phyloP scores from a whole-genome alignment of 2,888 invertebrate genomes.

The Melanostoma mellinum region DNA sequence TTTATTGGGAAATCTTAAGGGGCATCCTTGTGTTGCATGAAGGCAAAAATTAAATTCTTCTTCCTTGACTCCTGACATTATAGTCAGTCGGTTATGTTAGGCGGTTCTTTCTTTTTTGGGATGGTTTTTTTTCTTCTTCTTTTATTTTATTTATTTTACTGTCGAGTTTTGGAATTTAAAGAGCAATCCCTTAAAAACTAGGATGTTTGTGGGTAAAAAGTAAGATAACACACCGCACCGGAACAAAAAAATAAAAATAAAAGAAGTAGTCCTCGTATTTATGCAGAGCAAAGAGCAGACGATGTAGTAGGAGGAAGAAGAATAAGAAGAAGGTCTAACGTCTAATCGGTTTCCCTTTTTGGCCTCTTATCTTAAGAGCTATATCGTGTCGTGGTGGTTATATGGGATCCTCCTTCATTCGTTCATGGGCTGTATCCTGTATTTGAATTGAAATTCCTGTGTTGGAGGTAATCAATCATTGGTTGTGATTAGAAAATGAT shows the following conservation, averaged over 20 bases:
- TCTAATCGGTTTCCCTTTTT: conserved; percentile 43
- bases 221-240: conserved; percentile 34
- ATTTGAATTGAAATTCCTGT: conserved; percentile 60
- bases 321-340: conserved; percentile 28
- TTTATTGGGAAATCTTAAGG: conserved; percentile 9
- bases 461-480: conserved; percentile 67
- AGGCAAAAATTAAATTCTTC: conserved; percentile 50
- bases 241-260: not conserved
- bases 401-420: conserved; percentile 4
- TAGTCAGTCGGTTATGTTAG: conserved; percentile 20
- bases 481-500: conserved; percentile 72
- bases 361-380: conserved; percentile 61
- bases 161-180: conserved; percentile 49
- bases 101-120: conserved; percentile 11
- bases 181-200: conserved; percentile 27
- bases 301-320: not conserved
- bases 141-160: conserved; percentile 60
- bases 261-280: not conserved
- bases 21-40: conserved; percentile 20
- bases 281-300: not conserved
- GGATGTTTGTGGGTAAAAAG: conserved; percentile 21
- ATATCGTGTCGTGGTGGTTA: conserved; percentile 64
- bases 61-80: conserved; percentile 27
- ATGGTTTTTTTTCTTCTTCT: not conserved
- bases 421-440: conserved; percentile 4